phyloP scores from a whole-genome alignment of 2,113 vertebrate genomes.

The Macquaria ambigua region DNA sequence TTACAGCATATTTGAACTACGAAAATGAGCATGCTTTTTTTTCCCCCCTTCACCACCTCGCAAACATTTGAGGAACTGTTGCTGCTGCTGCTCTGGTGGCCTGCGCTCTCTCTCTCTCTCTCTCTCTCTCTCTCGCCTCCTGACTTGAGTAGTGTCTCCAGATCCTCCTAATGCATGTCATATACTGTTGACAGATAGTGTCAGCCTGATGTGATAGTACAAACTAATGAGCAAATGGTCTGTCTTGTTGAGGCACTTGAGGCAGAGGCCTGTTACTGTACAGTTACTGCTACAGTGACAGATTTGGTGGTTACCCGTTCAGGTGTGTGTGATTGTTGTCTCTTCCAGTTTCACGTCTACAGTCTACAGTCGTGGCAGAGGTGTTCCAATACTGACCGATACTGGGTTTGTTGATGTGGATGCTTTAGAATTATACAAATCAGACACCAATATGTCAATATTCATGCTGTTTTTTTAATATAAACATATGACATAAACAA shows the following conservation, averaged over 20 bases:
- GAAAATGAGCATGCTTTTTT: constrained; percentile 55
- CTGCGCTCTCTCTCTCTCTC: not conserved
- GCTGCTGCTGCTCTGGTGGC: constrained; percentile 36
- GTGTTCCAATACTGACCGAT: too few species aligned
- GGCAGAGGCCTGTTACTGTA: not conserved
- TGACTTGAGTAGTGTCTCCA: constrained; percentile 11
- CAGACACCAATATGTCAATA: not conserved
- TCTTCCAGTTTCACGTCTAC: not conserved
- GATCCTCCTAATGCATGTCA: constrained; percentile 16
- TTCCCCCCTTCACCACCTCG: constrained; percentile 57
- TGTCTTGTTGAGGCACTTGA: constrained; percentile 9
- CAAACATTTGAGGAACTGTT: constrained; percentile 66
- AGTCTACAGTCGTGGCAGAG: not conserved
- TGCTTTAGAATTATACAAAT: not conserved
- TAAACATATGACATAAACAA: not conserved
- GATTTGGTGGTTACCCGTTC: not conserved
- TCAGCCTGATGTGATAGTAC: constrained; percentile 7
- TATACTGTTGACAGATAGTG: constrained; percentile 41
- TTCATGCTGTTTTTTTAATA: not conserved
- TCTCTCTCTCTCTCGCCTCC: constrained; percentile 5
- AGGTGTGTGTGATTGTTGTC: constrained; percentile 1
- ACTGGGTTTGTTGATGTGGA: not conserved
- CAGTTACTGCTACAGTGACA: not conserved
- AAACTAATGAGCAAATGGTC: constrained; percentile 1
- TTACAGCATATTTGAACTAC: constrained; percentile 67